Evolutionary conservation across 2,113 vertebrate genomes (phyloP).

Genomic region (Aythya baeri): DNA sequence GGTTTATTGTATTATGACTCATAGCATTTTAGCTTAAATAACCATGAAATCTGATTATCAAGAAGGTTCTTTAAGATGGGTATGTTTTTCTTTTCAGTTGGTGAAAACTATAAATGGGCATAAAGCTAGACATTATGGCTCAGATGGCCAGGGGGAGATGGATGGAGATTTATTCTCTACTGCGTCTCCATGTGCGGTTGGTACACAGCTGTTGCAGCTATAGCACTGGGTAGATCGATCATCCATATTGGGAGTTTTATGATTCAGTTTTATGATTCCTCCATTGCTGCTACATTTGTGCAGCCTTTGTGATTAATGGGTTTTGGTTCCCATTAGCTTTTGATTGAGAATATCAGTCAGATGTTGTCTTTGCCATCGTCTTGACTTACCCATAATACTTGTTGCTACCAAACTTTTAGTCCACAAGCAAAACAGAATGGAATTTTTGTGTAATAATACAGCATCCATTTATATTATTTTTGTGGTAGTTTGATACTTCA

Average conservation of each 20-base stretch:
- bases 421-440: background rate
- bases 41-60: constrained; percentile 31
- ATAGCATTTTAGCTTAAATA: background rate
- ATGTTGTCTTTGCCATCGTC: background rate
- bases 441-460: background rate
- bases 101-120: background rate
- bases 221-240: background rate
- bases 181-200: fast-evolving
- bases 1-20: background rate
- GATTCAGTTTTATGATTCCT: background rate
- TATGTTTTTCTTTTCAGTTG: background rate
- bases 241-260: background rate
- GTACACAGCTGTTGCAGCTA: background rate
- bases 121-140: background rate
- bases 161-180: background rate
- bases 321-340: background rate
- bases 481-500: background rate
- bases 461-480: background rate
- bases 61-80: background rate
- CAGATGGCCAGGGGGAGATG: background rate
- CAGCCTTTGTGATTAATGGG: background rate
- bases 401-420: background rate
- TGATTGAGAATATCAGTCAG: background rate
- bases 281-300: background rate
- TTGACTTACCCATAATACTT: fast-evolving